phyloP scores from a whole-genome alignment of 1,140 invertebrate species.

The Propsilocerus akamusi region DNA sequence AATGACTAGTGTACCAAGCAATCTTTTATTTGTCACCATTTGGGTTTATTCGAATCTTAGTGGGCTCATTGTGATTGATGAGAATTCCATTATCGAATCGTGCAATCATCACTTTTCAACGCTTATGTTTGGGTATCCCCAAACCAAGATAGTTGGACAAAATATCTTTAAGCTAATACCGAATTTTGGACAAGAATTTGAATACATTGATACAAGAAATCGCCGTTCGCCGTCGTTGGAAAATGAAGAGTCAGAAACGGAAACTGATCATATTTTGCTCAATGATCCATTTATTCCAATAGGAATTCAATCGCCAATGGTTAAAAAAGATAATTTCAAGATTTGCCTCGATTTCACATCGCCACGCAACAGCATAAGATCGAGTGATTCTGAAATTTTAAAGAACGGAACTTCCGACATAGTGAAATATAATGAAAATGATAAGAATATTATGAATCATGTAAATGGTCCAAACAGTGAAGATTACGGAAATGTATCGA shows the following conservation, averaged over 20 bases:
- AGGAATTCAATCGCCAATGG: neutral
- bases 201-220: slow-evolving; percentile 18
- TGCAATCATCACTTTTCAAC: slow-evolving; percentile 47
- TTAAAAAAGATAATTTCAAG: neutral
- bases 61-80: slow-evolving; percentile 42
- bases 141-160: slow-evolving; percentile 36
- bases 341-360: neutral
- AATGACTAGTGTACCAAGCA: slow-evolving; percentile 17
- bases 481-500: neutral
- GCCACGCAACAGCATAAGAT: neutral
- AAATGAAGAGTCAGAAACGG: slow-evolving; percentile 25
- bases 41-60: slow-evolving; percentile 46
- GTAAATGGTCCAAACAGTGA: neutral
- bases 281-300: slow-evolving; percentile 9
- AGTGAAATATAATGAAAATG: neutral
- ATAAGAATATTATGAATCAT: slow-evolving; percentile 20
- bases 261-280: slow-evolving; percentile 12
- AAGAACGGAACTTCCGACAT: neutral
- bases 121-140: slow-evolving; percentile 40
- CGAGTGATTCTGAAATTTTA: neutral
- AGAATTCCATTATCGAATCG: slow-evolving; percentile 37
- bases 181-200: slow-evolving; percentile 28
- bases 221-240: slow-evolving; percentile 25
- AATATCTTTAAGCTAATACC: slow-evolving; percentile 31
- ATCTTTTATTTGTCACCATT: slow-evolving; percentile 25